Evolutionary conservation across 1,140 invertebrate genomes (phyloP).

Genomic region (Leptinotarsa lineolata): DNA sequence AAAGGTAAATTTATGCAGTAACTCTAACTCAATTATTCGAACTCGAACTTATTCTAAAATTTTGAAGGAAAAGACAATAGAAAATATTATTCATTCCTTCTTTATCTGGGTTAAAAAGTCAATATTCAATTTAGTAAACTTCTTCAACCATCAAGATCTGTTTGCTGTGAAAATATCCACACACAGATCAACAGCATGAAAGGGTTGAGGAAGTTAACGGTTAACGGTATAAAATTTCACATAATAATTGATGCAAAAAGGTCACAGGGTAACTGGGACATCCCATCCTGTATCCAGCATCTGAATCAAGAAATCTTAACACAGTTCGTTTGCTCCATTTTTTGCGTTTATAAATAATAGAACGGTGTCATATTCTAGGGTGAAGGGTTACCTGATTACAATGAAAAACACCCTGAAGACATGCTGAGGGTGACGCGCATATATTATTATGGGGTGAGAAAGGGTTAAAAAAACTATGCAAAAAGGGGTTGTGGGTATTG

Average conservation of each 20-base stretch:
- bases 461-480: constrained; percentile 56
- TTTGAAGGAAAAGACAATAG: too few relatives aligned
- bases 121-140: not conserved
- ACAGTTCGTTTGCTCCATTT: constrained; percentile 55
- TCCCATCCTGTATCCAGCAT: constrained; percentile 34
- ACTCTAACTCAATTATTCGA: too few relatives aligned
- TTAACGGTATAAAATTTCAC: constrained; percentile 45
- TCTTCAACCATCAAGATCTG: not conserved
- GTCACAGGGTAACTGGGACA: constrained; percentile 37
- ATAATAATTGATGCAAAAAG: constrained; percentile 49
- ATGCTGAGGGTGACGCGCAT: constrained; percentile 50
- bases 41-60: too few relatives aligned
- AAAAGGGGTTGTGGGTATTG: constrained; percentile 53
- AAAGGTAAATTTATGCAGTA: too few relatives aligned
- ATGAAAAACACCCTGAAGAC: constrained; percentile 57
- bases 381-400: constrained; percentile 53
- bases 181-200: not conserved
- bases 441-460: constrained; percentile 54
- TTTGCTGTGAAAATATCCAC: not conserved
- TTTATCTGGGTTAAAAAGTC: too few relatives aligned
- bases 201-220: constrained; percentile 35
- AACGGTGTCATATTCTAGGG: constrained; percentile 55
- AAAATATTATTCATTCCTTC: too few relatives aligned
- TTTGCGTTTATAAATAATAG: constrained; percentile 48
- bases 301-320: constrained; percentile 50